Evolutionary conservation across 2,797 vertebrate genomes (phyloP).

Genomic region (Hyperoplus immaculatus): DNA sequence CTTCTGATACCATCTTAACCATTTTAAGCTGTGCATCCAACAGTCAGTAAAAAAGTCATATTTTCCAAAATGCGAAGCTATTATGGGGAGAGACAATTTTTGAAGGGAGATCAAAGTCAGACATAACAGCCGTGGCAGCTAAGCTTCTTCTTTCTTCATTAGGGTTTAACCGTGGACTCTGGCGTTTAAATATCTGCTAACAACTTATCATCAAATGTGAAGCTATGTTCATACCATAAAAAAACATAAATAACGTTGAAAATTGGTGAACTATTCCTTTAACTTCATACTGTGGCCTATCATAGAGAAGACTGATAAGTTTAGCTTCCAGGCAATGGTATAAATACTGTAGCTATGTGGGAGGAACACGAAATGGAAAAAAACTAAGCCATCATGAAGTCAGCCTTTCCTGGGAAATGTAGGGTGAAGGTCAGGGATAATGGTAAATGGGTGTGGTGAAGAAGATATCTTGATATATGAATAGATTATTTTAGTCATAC

Average conservation of each 20-base stretch:
- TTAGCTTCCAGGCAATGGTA: not conserved
- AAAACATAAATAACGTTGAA: not conserved
- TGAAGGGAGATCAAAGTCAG: no score
- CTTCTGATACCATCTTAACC: not conserved
- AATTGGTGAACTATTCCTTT: not conserved
- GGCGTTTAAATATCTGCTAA: slow-evolving; percentile 27
- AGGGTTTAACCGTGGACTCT: slow-evolving; percentile 30
- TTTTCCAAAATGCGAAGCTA: not conserved
- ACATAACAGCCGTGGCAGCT: no score
- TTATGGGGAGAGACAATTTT: no score
- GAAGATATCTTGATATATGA: no score
- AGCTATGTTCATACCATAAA: not conserved
- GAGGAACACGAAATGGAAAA: not conserved
- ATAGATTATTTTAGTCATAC: no score
- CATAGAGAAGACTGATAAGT: not conserved
- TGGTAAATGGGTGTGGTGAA: not conserved
- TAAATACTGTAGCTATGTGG: no score
- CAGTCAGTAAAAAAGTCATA: not conserved
- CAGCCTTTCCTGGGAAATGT: slow-evolving; percentile 1
- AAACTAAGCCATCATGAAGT: not conserved
- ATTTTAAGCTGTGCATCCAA: no score
- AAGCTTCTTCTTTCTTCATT: not conserved
- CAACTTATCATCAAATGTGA: slow-evolving; percentile 19
- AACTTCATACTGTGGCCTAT: no score
- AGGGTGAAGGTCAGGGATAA: not conserved